Conservation (phyloP, 2,797 vertebrate genomes). For the Tragopan temminckii region DNA sequence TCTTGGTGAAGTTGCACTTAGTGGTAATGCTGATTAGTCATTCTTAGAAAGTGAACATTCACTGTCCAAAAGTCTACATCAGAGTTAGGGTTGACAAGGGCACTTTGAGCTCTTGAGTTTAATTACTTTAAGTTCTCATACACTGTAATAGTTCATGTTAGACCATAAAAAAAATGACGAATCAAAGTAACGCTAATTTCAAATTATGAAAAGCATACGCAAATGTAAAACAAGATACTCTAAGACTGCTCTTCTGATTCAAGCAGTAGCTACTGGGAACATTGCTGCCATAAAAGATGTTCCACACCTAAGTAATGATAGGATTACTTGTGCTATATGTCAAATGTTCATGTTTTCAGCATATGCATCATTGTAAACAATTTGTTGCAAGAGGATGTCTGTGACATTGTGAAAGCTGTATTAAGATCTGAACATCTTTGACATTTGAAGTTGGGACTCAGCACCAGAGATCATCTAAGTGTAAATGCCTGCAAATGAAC, state of each 20-base stretch:
- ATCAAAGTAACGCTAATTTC: background rate
- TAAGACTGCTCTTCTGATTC: background rate
- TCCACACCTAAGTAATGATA: background rate
- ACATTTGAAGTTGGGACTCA: background rate
- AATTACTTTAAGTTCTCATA: background rate
- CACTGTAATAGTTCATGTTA: background rate
- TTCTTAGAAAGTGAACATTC: slow-evolving; percentile 6
- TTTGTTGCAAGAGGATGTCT: background rate
- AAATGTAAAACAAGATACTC: background rate
- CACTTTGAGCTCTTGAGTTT: background rate
- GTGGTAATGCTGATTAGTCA: background rate
- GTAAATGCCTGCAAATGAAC: background rate
- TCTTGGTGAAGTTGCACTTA: background rate
- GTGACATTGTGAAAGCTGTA: background rate
- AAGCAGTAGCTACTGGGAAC: background rate
- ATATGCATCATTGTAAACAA: background rate
- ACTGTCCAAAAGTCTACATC: background rate
- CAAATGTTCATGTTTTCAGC: background rate
- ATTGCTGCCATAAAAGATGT: background rate
- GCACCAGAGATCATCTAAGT: background rate
- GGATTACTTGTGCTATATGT: background rate
- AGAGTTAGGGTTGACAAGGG: background rate
- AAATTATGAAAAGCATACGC: background rate
- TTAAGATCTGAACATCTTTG: background rate
- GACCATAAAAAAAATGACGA: background rate